Evolutionary conservation across 37 sponge, comb jelly and placozoan genomes (phyloP), one percentile per base, ranked within the genome.

Genomic region (Theonella swinhoei): DNA sequence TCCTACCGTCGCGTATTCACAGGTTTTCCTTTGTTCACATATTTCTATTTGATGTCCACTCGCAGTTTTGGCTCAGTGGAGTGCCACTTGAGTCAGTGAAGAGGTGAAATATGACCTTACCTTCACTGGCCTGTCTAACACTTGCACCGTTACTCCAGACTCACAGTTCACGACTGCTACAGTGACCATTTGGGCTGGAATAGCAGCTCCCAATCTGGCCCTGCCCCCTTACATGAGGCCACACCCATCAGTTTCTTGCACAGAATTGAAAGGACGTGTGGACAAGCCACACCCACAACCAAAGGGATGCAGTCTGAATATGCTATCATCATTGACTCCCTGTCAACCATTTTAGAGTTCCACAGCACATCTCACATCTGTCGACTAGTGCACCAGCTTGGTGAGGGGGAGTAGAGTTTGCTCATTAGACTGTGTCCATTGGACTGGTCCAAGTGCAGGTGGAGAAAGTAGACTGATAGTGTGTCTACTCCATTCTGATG

Each of bases 141-240:
- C 43, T 43, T 34, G 9, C 39, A 5, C 75, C 23, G 25, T 39
- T 28, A 3, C 41, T 63, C 1, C 22, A 82, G 83, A 30, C 37
- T 82, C 64, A 40, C 25, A 7, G 60, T 83, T 42, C 72, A 78
- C 60, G 83, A 88, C 36, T 39, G 30, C 42, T 78, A 43, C 43
- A 59, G 74, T 70, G 89, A 82, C 35, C 87, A 80, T 22, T 68
- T 87, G 20, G 87, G 87, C 11, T 87, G 87, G 87, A 74, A 39
- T 4, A 43, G 35, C 25, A 19, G 39, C 61, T 70, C 1, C n/a
- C n/a, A n/a, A n/a, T n/a, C n/a, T n/a, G n/a, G n/a, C n/a, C n/a
- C n/a, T n/a, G n/a, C n/a, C n/a, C n/a, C n/a, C n/a, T n/a, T n/a
- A n/a, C n/a, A n/a, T n/a, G n/a, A n/a, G n/a, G n/a, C n/a, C n/a